Percentiles rank a stretch among this genome's conserved stretches.
These are phyloP conservation scores for Lithosia quadra DNA, from an alignment of 2,888 invertebrate species.

Conservation along the genomic window DNA sequence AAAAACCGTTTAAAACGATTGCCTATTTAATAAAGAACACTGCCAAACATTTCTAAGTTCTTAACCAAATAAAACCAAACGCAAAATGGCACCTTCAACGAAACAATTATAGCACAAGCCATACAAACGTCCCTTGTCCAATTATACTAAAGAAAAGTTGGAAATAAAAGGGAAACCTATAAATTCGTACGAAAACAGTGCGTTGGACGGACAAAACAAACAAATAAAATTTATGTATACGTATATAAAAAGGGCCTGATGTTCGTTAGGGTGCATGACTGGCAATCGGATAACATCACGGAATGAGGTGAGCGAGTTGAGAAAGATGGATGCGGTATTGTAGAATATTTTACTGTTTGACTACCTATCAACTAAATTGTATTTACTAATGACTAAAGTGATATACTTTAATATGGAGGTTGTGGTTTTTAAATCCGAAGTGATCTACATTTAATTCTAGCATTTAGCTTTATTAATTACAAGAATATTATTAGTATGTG, in stretches of 20 bases:
- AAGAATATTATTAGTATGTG: too few relatives aligned
- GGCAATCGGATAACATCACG: conserved; percentile 75
- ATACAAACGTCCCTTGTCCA: conserved; percentile 51
- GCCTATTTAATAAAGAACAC: conserved; percentile 5
- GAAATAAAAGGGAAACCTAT: conserved; percentile 71
- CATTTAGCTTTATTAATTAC: too few relatives aligned
- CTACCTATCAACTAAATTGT: background rate
- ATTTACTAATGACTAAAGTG: background rate
- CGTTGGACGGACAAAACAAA: conserved; percentile 72
- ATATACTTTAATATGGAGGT: background rate
- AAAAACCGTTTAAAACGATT: background rate
- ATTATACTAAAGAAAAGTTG: conserved; percentile 61
- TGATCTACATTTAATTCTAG: background rate
- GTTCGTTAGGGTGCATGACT: conserved; percentile 86
- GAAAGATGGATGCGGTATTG: conserved; percentile 60
- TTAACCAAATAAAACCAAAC: conserved; percentile 11
- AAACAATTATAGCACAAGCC: conserved; percentile 48
- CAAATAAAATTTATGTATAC: conserved; percentile 66
- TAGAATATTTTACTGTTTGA: background rate
- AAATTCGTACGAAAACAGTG: conserved; percentile 71
- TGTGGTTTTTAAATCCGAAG: background rate
- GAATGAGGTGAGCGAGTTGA: conserved; percentile 20
- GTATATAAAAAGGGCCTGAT: conserved; percentile 63
- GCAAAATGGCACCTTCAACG: conserved; percentile 34
- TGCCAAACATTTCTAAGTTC: background rate